Conservation (phyloP, 1,140 invertebrate genomes). For the Nasonia longicornis region DNA sequence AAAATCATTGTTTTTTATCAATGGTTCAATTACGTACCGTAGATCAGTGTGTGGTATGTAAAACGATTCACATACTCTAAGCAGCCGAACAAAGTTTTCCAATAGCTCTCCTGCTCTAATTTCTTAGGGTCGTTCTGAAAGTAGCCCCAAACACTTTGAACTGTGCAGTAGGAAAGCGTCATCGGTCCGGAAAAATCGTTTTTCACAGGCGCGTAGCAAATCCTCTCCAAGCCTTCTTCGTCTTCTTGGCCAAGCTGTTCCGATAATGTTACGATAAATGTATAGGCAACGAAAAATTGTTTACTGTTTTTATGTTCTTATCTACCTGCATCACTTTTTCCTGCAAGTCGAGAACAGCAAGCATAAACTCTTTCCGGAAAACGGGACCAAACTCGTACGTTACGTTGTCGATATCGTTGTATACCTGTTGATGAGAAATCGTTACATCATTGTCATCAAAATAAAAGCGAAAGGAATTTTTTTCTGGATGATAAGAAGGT, state of each 20-base stretch:
- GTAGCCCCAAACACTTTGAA: constrained; percentile 93
- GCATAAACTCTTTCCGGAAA: constrained; percentile 86
- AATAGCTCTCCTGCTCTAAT: constrained; percentile 71
- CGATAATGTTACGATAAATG: constrained; percentile 18
- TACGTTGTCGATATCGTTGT: constrained; percentile 55
- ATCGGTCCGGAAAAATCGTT: constrained; percentile 68
- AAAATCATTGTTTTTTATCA: neutral
- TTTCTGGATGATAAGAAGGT: too few relatives aligned
- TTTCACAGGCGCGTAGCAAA: constrained; percentile 89
- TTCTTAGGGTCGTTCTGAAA: constrained; percentile 79
- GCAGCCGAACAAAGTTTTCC: constrained; percentile 78
- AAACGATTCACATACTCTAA: constrained; percentile 71
- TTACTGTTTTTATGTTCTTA: neutral
- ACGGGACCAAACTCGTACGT: constrained; percentile 78
- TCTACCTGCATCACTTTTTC: constrained; percentile 77
- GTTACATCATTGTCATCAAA: neutral
- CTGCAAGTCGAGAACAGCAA: constrained; percentile 81
- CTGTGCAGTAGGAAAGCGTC: constrained; percentile 78
- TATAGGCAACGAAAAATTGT: neutral
- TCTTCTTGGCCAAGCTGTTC: constrained; percentile 65
- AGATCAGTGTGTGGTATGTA: constrained; percentile 68
- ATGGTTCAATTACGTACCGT: neutral
- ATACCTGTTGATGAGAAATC: constrained; percentile 43
- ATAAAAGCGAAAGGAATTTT: too few relatives aligned
- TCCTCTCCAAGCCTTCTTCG: constrained; percentile 74